These are phyloP conservation scores for Rhineura floridana DNA, from an alignment of 2,113 vertebrate species.

Conservation along the genomic window DNA sequence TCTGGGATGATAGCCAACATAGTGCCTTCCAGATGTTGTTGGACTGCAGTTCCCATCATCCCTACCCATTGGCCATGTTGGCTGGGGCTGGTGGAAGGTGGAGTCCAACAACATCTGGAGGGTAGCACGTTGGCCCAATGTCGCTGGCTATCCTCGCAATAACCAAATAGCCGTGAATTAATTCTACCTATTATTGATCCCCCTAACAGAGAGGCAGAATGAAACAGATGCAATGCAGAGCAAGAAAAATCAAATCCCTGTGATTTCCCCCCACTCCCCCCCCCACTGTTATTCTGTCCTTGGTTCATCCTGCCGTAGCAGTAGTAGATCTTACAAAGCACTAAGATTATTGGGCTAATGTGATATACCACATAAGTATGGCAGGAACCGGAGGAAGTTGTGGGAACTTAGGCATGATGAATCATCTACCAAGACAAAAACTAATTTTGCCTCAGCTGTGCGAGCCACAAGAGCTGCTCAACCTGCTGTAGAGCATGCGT, in stretches of 20 bases:
- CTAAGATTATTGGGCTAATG: neutral
- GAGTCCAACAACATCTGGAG: too few relatives aligned
- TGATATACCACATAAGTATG: neutral
- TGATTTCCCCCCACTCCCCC: neutral
- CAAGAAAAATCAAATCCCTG: neutral
- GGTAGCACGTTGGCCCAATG: too few relatives aligned
- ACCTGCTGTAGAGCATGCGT: too few relatives aligned
- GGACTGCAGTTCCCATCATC: too few relatives aligned
- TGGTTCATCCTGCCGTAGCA: neutral
- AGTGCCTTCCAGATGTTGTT: too few relatives aligned
- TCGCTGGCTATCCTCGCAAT: too few relatives aligned
- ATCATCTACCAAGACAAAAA: neutral
- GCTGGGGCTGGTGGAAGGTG: too few relatives aligned
- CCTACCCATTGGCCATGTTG: too few relatives aligned
- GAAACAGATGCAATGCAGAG: neutral
- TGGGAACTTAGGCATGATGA: neutral
- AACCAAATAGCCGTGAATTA: neutral
- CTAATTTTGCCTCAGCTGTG: neutral
- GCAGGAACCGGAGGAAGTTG: neutral
- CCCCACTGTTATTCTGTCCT: neutral
- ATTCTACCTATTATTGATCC: neutral
- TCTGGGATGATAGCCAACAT: too few relatives aligned
- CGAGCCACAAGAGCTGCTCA: neutral
- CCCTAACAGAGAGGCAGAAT: neutral
- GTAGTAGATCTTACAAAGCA: neutral